Base-by-base conservation (phyloP, 2,888 invertebrate species). In the Hirtodrosophila cameraria region DNA sequence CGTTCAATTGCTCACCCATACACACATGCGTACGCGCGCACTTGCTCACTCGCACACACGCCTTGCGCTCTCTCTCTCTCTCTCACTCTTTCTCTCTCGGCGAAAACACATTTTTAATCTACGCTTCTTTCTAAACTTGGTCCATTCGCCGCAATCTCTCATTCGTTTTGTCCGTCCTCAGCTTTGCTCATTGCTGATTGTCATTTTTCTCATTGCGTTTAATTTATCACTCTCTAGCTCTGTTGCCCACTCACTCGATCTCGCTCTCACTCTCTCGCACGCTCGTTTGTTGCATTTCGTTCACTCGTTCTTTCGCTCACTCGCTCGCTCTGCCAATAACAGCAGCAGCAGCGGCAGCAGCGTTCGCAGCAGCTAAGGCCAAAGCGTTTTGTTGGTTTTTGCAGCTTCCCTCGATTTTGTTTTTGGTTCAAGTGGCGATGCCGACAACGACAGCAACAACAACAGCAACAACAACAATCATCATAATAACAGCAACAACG, bases 81-180 rank as follows among this genome's bases (percentile, higher is more conserved):
- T 16, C 55, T 42, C 39, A 20, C 39, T 20, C 53, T 1, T n/a
- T 31, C 23, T 2, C n/a, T 30, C 9, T 11, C 3, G 18, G 41
- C 27, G n/a, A 2, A 57, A 25, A 15, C 20, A 33, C 11, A 41
- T 55, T 55, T 64, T 55, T 72, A 66, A 68, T 61, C 69, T 55
- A 58, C 67, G 69, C 60, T 79, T 85, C 79, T 72, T 80, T 75
- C 66, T 87, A 83, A 81, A 87, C 82, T 83, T 83, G 82, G 82
- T 83, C 88, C 84, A 86, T 45, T 69, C 58, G 63, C 71, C 50
- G 55, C 62, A 65, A 65, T 75, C 71, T 38, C 66, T 71, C 72
- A 57, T 58, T 59, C 54, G 58, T 33, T 50, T 61, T 50, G 49
- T 69, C 70, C 46, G 55, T 13, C 39, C 39, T 25, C 20, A 6